phyloP scores from a whole-genome alignment of 1,140 invertebrate species.

The Aphidius ervi region DNA sequence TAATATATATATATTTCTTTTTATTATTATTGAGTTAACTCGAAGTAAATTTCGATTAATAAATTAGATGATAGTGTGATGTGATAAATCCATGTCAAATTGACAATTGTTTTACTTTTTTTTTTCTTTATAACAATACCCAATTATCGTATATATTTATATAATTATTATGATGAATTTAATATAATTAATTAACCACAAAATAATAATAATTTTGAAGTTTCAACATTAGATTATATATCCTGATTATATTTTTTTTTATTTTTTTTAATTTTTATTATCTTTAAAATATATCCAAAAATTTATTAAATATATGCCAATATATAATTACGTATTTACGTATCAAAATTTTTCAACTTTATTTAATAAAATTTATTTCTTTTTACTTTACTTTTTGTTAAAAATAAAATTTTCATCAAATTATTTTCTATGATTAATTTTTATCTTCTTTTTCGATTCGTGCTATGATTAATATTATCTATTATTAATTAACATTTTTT shows the following conservation, averaged over 20 bases:
- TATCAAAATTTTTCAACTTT: constrained; percentile 9
- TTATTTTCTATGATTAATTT: background rate
- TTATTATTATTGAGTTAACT: too few species aligned
- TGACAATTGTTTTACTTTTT: too few species aligned
- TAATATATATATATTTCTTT: too few species aligned
- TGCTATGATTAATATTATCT: background rate
- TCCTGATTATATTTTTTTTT: constrained; percentile 12
- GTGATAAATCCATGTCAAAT: too few species aligned
- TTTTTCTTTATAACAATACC: too few species aligned
- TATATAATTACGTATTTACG: constrained; percentile 2
- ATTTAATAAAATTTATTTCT: constrained; percentile 8
- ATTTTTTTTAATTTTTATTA: constrained; percentile 13
- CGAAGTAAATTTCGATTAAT: too few species aligned
- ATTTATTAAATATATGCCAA: constrained; percentile 8
- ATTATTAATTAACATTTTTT: constrained; percentile 15
- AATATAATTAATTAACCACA: too few species aligned
- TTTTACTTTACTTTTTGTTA: constrained; percentile 10
- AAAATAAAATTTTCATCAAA: constrained; percentile 16
- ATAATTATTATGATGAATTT: too few species aligned
- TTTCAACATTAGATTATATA: constrained; percentile 28
- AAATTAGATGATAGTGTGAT: too few species aligned
- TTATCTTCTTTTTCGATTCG: background rate
- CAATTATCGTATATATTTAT: too few species aligned
- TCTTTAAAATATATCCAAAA: constrained; percentile 15
- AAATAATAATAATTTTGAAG: constrained; percentile 24